Percentiles rank a stretch among this genome's conserved stretches.
Evolutionary conservation across 2,888 invertebrate species (phyloP).

Genomic region (Leptodirus hochenwartii): DNA sequence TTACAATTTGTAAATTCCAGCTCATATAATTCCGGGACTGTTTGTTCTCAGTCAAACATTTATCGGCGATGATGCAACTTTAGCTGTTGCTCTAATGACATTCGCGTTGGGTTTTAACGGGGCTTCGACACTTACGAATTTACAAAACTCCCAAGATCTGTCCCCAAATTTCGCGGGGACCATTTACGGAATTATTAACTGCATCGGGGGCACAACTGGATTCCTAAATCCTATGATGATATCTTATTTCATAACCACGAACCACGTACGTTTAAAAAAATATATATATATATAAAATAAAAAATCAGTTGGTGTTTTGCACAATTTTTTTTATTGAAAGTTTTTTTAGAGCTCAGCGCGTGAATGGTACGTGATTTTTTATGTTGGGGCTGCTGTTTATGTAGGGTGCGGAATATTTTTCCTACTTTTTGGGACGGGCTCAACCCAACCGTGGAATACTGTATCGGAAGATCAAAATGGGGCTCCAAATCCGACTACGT

Average conservation of each 20-base stretch:
- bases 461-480: constrained; percentile 12
- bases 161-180: constrained; percentile 58
- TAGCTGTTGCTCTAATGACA: constrained; percentile 45
- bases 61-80: constrained; percentile 40
- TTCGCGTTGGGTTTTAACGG: constrained; percentile 43
- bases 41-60: constrained; percentile 33
- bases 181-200: constrained; percentile 55
- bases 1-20: no score
- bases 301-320: constrained; percentile 3
- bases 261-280: constrained; percentile 17
- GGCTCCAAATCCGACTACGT: no score
- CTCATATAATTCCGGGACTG: constrained; percentile 31
- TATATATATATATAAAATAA: no score
- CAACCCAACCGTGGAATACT: constrained; percentile 55
- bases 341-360: constrained; percentile 50
- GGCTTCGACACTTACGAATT: constrained; percentile 24
- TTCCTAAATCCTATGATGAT: constrained; percentile 53
- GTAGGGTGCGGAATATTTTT: constrained; percentile 49
- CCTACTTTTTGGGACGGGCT: constrained; percentile 49
- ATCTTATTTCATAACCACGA: constrained; percentile 31
- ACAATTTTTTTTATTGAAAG: constrained; percentile 1
- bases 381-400: constrained; percentile 52
- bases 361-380: constrained; percentile 57
- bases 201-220: constrained; percentile 49
- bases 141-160: constrained; percentile 41